Evolutionary conservation across 1,140 invertebrate genomes (phyloP).

Genomic region (Panulirus ornatus): DNA sequence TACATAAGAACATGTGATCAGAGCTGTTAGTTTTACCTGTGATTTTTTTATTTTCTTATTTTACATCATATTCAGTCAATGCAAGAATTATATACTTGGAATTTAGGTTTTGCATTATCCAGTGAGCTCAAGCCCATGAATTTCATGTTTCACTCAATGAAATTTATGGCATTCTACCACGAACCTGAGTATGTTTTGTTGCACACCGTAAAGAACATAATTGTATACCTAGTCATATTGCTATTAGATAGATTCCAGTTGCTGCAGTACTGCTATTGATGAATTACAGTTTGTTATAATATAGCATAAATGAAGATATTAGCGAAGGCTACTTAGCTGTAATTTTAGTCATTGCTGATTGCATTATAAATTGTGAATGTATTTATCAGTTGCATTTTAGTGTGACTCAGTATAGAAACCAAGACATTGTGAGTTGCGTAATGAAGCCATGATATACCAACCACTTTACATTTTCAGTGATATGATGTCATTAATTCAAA

Average conservation of each 20-base stretch:
- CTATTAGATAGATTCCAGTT: background rate
- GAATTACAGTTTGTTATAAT: no score
- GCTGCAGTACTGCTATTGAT: no score
- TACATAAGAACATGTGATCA: background rate
- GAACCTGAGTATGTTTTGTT: background rate
- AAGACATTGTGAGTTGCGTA: background rate
- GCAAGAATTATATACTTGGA: background rate
- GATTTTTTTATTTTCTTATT: no score
- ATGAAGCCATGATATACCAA: background rate
- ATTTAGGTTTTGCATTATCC: background rate
- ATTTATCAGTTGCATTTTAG: background rate
- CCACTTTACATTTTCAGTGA: background rate
- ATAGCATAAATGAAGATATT: no score
- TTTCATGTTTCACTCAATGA: background rate
- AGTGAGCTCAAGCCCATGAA: constrained; percentile 27
- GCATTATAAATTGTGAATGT: no score
- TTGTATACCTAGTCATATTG: background rate
- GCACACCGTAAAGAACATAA: background rate
- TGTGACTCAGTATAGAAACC: background rate
- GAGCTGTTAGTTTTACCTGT: background rate
- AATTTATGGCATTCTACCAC: background rate
- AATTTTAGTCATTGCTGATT: no score
- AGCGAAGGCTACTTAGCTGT: no score
- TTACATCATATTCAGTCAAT: background rate
- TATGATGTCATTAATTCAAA: no score